Conservation (phyloP, 2,113 vertebrate genomes). For the Tachysurus fulvidraco region DNA sequence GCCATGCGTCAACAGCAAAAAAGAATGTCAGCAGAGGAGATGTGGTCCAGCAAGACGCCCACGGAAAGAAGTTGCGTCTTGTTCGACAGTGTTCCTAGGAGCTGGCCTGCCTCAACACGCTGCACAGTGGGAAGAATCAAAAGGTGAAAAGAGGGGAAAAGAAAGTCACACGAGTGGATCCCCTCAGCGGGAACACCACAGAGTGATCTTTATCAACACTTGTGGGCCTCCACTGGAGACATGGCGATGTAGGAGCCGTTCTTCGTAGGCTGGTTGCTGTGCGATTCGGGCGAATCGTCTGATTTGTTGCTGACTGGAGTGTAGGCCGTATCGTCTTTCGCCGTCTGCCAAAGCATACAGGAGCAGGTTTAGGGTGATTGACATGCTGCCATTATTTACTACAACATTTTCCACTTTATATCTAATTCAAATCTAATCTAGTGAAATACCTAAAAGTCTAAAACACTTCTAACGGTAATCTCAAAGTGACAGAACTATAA, state of each 20-base stretch:
- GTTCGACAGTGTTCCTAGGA: constrained; percentile 17
- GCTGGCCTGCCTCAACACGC: constrained; percentile 40
- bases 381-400: background rate
- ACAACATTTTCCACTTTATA: background rate
- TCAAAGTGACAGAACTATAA: background rate
- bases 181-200: constrained; percentile 28
- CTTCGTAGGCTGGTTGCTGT: constrained; percentile 64
- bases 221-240: constrained; percentile 77
- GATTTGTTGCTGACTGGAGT: constrained; percentile 76
- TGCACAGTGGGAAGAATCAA: constrained; percentile 48
- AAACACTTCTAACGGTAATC: background rate
- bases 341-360: constrained; percentile 65
- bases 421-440: background rate
- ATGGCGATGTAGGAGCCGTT: constrained; percentile 80
- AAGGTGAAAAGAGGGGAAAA: constrained; percentile 40
- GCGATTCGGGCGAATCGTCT: constrained; percentile 67
- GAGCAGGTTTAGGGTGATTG: background rate
- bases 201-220: constrained; percentile 70
- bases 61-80: constrained; percentile 49
- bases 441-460: background rate
- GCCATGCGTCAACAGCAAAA: constrained; percentile 68
- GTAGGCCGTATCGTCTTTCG: constrained; percentile 77
- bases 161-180: constrained; percentile 25
- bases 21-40: constrained; percentile 55
- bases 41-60: constrained; percentile 58